Percentiles rank a stretch among this genome's conserved stretches.
Evolutionary conservation across 2,113 vertebrate species (phyloP).

Genomic region (Oryzias javanicus): DNA sequence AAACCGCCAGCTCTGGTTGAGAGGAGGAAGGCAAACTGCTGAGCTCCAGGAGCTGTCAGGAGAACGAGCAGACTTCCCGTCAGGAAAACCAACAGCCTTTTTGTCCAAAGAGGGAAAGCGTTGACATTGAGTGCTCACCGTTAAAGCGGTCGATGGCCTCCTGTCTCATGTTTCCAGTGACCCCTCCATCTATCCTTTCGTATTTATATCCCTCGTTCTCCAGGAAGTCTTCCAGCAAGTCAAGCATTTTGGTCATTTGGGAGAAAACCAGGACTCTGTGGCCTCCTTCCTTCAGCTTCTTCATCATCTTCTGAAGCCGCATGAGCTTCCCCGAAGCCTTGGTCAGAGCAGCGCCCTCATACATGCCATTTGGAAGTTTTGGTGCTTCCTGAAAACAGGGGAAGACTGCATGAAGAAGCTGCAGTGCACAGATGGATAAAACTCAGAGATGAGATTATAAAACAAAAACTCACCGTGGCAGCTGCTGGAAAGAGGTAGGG

Average conservation of each 20-base stretch:
- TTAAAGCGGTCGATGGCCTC: slow-evolving; percentile 98
- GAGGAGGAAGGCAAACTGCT: slow-evolving; percentile 96
- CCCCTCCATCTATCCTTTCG: slow-evolving; percentile 93
- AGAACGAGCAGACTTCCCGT: slow-evolving; percentile 13
- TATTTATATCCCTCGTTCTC: slow-evolving; percentile 98
- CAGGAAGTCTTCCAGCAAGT: slow-evolving; percentile 93
- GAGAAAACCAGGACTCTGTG: slow-evolving; percentile 97
- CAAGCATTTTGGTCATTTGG: slow-evolving; percentile 99
- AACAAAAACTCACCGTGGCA: slow-evolving; percentile 67
- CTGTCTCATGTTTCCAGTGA: slow-evolving; percentile 95
- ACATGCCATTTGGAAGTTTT: slow-evolving; percentile 98
- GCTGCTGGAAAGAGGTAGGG: slow-evolving; percentile 97
- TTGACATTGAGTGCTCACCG: slow-evolving; percentile 69
- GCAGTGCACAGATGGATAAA: background rate
- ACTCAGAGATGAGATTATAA: background rate
- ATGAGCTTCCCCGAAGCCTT: slow-evolving; percentile 91
- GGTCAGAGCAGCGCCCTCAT: slow-evolving; percentile 90
- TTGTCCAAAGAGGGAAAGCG: background rate
- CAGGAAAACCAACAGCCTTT: background rate
- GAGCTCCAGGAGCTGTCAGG: slow-evolving; percentile 89
- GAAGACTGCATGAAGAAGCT: background rate
- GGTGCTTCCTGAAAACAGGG: slow-evolving; percentile 86
- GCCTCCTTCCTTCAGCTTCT: slow-evolving; percentile 91
- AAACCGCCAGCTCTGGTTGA: slow-evolving; percentile 96
- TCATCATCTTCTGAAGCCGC: slow-evolving; percentile 95